A percentile compares a stretch with the other conserved stretches of the same genome.
Conservation (phyloP, 2,113 vertebrate species). For the Carassius auratus region DNA sequence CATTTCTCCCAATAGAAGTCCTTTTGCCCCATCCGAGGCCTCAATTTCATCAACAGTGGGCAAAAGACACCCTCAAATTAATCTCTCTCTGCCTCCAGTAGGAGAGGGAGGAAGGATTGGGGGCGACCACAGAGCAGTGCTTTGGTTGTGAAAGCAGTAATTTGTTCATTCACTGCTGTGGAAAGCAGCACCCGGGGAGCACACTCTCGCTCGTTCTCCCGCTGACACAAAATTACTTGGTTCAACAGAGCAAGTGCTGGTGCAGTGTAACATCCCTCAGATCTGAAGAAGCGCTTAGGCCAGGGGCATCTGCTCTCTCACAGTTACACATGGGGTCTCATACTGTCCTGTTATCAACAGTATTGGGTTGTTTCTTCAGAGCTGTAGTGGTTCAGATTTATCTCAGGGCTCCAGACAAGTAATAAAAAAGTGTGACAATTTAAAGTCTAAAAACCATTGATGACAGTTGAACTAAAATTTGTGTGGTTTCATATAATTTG, state of each 20-base stretch:
- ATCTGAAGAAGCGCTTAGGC: conserved; percentile 52
- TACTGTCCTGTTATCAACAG: neutral
- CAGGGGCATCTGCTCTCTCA: conserved; percentile 57
- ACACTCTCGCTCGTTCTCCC: conserved; percentile 58
- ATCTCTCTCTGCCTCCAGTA: conserved; percentile 54
- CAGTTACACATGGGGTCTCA: conserved; percentile 15
- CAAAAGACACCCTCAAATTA: conserved; percentile 68
- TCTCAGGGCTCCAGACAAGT: neutral
- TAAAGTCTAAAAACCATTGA: neutral
- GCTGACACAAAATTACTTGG: conserved; percentile 68
- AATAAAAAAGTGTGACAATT: neutral
- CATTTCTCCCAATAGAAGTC: conserved; percentile 64
- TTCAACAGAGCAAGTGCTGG: conserved; percentile 67
- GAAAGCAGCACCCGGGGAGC: conserved; percentile 61
- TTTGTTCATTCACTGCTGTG: conserved; percentile 69
- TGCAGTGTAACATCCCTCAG: conserved; percentile 44
- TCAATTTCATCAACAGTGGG: conserved; percentile 72
- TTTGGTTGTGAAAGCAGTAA: conserved; percentile 68
- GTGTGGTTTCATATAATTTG: neutral
- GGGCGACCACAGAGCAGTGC: conserved; percentile 61
- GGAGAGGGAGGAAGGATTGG: conserved; percentile 32
- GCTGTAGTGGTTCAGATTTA: neutral
- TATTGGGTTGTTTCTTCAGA: neutral
- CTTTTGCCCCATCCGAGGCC: conserved; percentile 70
- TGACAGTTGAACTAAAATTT: neutral